Base-by-base conservation (phyloP, 2,113 vertebrate species). In the Anoura caudifer region DNA sequence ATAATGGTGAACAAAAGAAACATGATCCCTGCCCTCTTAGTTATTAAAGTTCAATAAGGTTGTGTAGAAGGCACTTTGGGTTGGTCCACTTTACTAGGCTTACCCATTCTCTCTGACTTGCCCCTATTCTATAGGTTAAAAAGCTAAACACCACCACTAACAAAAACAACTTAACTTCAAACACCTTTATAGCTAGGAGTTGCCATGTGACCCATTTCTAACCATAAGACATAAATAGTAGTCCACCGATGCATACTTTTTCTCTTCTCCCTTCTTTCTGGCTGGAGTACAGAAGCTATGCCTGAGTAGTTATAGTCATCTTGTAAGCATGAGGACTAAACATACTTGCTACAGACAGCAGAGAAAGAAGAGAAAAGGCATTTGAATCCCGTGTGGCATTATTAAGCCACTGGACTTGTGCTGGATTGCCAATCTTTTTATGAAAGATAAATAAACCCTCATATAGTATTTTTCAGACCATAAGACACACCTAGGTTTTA, bases 261-360 rank as follows among this genome's bases (percentile, higher is more conserved):
- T 22, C 47, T 95, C 45, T 96, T 87, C 19, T 14, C 31, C 72
- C 33, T 91, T 85, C 38, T 70, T 93, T 82, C 59, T 85, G 33
- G 52, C 5, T 91, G 54, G 65, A 93, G 82, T 80, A 28, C 43
- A 91, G 80, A 80, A 75, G n/a, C 26, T 85, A 52, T 61, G 17
- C 47, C 63, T 91, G 54, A 95, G 33, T 72, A 93, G 8, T 31
- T 90, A 31, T 41, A 77, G 69, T 26, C 54, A 94, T 82, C 17
- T 80, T 95, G 17, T 75, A 91, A 88, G 84, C 85, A 95, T 50
- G 33, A 94, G 13, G 24, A 91, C 26, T 83, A 90, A 85, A 38
- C 9, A 43, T 47, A 88, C 19, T 77, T 97, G 61, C n/a, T 94
- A 45, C 20, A 87, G 14, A 77, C 1, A 81, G 1, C n/a, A 91